Evolutionary conservation across 2,888 invertebrate genomes (phyloP).

Genomic region (Stramonita haemastoma): DNA sequence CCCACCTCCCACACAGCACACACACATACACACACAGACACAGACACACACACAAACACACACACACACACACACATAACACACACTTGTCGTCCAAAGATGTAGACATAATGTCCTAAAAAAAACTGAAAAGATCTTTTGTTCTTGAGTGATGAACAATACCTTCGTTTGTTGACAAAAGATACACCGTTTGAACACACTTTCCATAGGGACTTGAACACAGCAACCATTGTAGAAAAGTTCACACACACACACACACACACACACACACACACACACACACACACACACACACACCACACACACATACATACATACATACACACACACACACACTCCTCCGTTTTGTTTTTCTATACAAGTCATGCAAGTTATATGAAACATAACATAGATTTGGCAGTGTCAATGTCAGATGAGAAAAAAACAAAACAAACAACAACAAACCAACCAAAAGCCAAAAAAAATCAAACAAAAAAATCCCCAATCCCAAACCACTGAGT

Average conservation of each 20-base stretch:
- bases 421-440: background rate
- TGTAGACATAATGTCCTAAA: too few relatives aligned
- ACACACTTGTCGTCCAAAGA: too few relatives aligned
- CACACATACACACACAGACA: too few relatives aligned
- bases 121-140: too few relatives aligned
- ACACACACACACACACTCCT: too few relatives aligned
- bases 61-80: too few relatives aligned
- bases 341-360: background rate
- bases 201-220: constrained; percentile 4
- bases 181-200: background rate
- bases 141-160: too few relatives aligned
- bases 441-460: background rate
- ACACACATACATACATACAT: too few relatives aligned
- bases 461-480: background rate
- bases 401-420: background rate
- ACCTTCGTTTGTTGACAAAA: background rate
- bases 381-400: constrained; percentile 39
- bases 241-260: background rate
- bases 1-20: too few relatives aligned
- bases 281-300: background rate
- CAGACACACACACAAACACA: too few relatives aligned
- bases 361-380: background rate
- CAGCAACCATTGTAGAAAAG: background rate
- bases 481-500: too few relatives aligned
- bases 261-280: too few relatives aligned